phyloP scores from a whole-genome alignment of 2,113 vertebrate genomes.

The Henicopernis longicauda region DNA sequence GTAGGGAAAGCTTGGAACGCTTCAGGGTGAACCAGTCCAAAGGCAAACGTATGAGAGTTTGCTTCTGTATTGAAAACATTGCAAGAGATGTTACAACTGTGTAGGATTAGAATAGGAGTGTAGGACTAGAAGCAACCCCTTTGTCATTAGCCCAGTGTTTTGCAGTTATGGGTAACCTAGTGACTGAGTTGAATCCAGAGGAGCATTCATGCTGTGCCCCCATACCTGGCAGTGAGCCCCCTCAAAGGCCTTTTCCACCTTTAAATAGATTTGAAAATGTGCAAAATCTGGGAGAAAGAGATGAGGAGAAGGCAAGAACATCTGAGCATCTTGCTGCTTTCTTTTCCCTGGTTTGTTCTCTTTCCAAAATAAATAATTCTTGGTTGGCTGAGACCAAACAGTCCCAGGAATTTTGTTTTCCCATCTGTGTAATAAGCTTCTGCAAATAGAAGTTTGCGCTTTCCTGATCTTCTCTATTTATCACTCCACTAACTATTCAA shows the following conservation, averaged over 20 bases:
- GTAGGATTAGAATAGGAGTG: neutral
- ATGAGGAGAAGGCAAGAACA: neutral
- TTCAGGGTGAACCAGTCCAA: neutral
- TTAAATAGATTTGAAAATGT: neutral
- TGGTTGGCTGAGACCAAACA: neutral
- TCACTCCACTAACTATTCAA: neutral
- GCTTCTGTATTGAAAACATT: neutral
- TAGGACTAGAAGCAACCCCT: neutral
- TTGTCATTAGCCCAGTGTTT: neutral
- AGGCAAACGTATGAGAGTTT: neutral
- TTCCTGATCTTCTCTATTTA: neutral
- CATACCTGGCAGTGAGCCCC: neutral
- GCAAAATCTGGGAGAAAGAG: neutral
- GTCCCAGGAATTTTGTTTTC: slow-evolving; percentile 35
- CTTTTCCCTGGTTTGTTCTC: neutral
- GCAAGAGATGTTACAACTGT: neutral
- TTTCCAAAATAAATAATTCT: slow-evolving; percentile 29
- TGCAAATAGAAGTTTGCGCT: slow-evolving; percentile 1
- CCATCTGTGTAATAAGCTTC: slow-evolving; percentile 12
- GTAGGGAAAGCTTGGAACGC: neutral
- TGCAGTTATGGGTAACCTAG: neutral
- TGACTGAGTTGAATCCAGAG: neutral
- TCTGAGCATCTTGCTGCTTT: neutral
- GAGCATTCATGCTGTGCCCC: neutral
- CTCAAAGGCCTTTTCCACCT: neutral